A percentile compares a stretch with the other conserved stretches of the same genome.
Conservation (phyloP, 2,113 vertebrate species). For the Cyanistes caeruleus region DNA sequence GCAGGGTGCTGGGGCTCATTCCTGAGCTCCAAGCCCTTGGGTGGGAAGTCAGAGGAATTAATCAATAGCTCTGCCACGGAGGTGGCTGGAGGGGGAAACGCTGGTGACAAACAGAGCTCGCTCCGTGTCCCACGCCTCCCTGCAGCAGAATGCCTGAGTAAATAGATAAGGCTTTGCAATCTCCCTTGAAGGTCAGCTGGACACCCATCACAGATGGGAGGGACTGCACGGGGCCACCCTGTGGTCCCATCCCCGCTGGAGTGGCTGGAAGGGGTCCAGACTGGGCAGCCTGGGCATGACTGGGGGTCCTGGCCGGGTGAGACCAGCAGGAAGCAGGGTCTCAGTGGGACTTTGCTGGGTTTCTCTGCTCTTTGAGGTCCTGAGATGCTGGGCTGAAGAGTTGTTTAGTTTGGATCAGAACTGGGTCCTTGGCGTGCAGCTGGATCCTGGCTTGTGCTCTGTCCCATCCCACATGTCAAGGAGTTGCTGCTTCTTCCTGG, state of each 20-base stretch:
- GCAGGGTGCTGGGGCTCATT: not conserved
- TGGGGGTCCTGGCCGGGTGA: not conserved
- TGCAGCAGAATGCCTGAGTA: slow-evolving; percentile 47
- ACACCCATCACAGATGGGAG: not conserved
- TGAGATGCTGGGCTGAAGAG: not conserved
- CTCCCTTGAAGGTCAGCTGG: slow-evolving; percentile 58
- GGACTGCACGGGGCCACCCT: accelerated
- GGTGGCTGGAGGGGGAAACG: not conserved
- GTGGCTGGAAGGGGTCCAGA: not conserved
- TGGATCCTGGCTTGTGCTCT: not conserved
- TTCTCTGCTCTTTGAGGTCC: not conserved
- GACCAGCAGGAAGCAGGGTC: not conserved
- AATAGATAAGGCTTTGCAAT: slow-evolving; percentile 56
- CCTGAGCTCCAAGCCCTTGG: not conserved
- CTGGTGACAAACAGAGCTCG: not conserved
- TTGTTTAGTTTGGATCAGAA: not conserved
- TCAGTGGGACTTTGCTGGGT: not conserved
- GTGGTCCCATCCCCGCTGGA: not conserved
- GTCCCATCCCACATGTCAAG: accelerated
- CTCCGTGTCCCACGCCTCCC: not conserved
- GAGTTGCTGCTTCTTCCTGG: not conserved
- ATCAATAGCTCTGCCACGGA: slow-evolving; percentile 27
- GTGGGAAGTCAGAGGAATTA: not conserved
- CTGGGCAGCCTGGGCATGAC: not conserved
- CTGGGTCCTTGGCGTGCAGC: not conserved